Base-by-base conservation (phyloP, 2,113 vertebrate species). In the Malaclemys terrapin region DNA sequence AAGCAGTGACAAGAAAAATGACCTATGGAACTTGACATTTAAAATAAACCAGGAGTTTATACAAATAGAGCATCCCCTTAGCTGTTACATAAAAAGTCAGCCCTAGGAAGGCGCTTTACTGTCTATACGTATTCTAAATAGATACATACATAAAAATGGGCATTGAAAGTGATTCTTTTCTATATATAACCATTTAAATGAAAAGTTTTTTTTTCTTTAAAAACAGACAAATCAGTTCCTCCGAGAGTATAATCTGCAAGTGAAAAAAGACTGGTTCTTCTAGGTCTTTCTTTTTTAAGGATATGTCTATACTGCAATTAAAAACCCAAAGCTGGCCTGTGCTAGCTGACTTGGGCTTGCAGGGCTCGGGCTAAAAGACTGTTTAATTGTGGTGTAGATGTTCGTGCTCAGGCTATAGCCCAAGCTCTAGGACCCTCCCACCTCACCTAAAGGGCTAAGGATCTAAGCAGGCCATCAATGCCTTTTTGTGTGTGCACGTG, bases 21-120 rank as follows among this genome's bases (percentile, higher is more conserved):
- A 92, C 81, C 65, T 93, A 81, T 87, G 20, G 45, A 50, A 93
- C 9, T 82, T 92, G 84, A 92, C 81, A 96, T 94, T 94, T 82
- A 84, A 82, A 91, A 87, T 14, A 89, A 90, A 93, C 2, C 47
- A 6, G 35, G 56, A 82, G n/a, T 59, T 59, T n/a, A 88, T 85
- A 94, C 62, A 19, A 87, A 89, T 12, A 91, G 59, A 91, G 25
- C 11, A 62, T 2, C 17, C 38, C 10, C 16, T 12, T 47, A n/a
- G 54, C 6, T 89, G 72, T 91, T 35, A 82, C 5, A 82, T 19
- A 80, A 47, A 38, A 92, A 95, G 87, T 89, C 57, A 52, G 0
- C 62, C 85, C 10, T 49, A 86, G 22, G 10, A 85, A 89, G 24
- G 31, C n/a, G 49, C 8, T 42, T 72, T 85, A 88, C 24, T 86